These are phyloP conservation scores for Anagyrus pseudococci DNA, from an alignment of 2,888 invertebrate genomes.

Conservation along the genomic window DNA sequence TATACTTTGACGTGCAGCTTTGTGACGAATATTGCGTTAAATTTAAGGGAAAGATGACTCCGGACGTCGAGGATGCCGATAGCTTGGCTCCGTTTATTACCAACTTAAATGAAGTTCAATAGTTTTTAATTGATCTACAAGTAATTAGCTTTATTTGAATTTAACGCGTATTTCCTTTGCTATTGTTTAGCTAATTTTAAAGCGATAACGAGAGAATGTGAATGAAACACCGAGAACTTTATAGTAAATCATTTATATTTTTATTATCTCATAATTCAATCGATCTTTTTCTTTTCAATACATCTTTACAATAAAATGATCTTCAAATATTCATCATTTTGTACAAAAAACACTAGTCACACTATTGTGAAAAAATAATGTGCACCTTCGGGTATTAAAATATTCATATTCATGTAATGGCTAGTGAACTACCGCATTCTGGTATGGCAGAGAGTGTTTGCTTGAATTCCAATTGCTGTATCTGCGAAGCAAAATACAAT, in stretches of 20 bases:
- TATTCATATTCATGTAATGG: slow-evolving; percentile 18
- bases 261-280: too few species aligned
- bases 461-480: slow-evolving; percentile 54
- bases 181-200: slow-evolving; percentile 12
- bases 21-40: slow-evolving; percentile 87
- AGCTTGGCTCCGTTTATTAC: slow-evolving; percentile 82
- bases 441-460: slow-evolving; percentile 54
- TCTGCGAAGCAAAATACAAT: slow-evolving; percentile 40
- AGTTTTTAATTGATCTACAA: background rate
- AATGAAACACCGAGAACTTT: too few species aligned
- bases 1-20: slow-evolving; percentile 84
- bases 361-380: slow-evolving; percentile 18
- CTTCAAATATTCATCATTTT: slow-evolving; percentile 2
- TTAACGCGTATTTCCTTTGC: background rate
- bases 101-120: slow-evolving; percentile 56
- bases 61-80: slow-evolving; percentile 83
- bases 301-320: background rate
- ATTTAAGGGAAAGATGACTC: slow-evolving; percentile 82
- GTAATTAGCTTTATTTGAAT: background rate
- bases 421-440: slow-evolving; percentile 44
- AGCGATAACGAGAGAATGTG: too few species aligned
- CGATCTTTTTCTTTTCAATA: background rate
- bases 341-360: slow-evolving; percentile 31
- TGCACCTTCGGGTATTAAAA: slow-evolving; percentile 9
- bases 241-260: too few species aligned